Percentiles rank a stretch among this genome's conserved stretches.
These are phyloP conservation scores for Microtus oregoni DNA, from an alignment of 2,113 vertebrate species.

Conservation along the genomic window DNA sequence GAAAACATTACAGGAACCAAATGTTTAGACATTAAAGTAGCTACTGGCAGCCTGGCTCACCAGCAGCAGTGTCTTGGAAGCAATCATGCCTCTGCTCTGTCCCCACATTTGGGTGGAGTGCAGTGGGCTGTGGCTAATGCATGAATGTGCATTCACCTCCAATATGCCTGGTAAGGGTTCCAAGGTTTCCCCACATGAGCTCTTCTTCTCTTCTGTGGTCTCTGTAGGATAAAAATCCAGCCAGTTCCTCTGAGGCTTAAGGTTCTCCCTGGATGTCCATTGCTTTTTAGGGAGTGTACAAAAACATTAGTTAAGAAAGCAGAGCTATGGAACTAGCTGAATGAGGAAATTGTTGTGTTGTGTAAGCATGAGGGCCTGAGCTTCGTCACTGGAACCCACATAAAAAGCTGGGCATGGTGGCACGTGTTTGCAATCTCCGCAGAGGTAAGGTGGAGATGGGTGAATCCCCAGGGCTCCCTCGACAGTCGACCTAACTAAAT, in stretches of 20 bases:
- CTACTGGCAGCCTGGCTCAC: background rate
- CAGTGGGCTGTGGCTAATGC: background rate
- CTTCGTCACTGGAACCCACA: no score
- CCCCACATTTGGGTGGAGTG: background rate
- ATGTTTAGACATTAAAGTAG: background rate
- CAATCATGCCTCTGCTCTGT: background rate
- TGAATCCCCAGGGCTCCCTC: background rate
- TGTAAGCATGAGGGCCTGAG: background rate
- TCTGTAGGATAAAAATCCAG: background rate
- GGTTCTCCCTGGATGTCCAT: background rate
- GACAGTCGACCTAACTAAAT: no score
- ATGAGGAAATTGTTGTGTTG: background rate
- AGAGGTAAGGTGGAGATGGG: background rate
- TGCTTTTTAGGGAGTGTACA: background rate
- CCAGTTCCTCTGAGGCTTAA: background rate
- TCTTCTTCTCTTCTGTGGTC: background rate
- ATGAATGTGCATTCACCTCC: rapidly evolving
- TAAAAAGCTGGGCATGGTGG: background rate
- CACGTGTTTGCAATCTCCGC: background rate
- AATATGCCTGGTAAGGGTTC: background rate
- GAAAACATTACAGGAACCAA: background rate
- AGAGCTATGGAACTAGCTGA: no score
- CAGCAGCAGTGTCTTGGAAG: background rate
- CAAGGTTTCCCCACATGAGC: background rate
- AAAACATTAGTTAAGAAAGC: conserved; percentile 20